phyloP scores from a whole-genome alignment of 1,140 invertebrate species.

The Penaeus vannamei region DNA sequence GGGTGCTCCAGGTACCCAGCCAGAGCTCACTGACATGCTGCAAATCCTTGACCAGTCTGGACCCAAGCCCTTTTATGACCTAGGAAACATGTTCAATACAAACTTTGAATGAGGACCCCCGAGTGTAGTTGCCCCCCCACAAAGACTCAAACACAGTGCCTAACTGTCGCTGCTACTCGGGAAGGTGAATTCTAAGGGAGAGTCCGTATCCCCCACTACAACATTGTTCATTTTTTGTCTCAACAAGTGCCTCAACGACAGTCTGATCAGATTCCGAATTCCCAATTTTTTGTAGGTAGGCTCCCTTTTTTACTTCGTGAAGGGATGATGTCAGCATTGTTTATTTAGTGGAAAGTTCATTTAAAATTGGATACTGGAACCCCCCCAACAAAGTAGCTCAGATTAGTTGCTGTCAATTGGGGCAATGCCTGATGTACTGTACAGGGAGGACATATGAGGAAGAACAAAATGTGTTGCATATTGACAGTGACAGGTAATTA shows the following conservation, averaged over 20 bases:
- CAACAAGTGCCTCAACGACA: constrained; percentile 63
- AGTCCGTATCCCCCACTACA: constrained; percentile 42
- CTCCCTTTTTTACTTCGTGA: background rate
- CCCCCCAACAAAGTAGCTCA: constrained; percentile 38
- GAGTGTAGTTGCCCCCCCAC: background rate
- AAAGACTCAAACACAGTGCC: background rate
- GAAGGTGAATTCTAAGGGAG: constrained; percentile 30
- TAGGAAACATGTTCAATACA: constrained; percentile 90
- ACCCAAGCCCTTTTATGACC: constrained; percentile 88
- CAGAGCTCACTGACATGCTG: constrained; percentile 94
- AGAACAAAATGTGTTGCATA: too few species aligned
- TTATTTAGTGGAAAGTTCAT: constrained; percentile 28
- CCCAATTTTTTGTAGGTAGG: constrained; percentile 53
- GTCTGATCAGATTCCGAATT: constrained; percentile 30
- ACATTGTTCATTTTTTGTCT: constrained; percentile 38
- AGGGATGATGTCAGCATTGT: background rate
- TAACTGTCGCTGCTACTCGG: background rate
- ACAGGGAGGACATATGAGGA: too few species aligned
- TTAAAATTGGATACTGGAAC: constrained; percentile 59
- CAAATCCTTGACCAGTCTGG: constrained; percentile 91
- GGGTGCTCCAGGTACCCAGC: constrained; percentile 76
- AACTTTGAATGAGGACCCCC: constrained; percentile 82
- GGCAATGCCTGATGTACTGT: constrained; percentile 12
- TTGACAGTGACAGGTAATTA: too few species aligned
- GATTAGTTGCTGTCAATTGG: constrained; percentile 44